Conservation (phyloP, 2,797 vertebrate genomes). For the Tenualosa ilisha region DNA sequence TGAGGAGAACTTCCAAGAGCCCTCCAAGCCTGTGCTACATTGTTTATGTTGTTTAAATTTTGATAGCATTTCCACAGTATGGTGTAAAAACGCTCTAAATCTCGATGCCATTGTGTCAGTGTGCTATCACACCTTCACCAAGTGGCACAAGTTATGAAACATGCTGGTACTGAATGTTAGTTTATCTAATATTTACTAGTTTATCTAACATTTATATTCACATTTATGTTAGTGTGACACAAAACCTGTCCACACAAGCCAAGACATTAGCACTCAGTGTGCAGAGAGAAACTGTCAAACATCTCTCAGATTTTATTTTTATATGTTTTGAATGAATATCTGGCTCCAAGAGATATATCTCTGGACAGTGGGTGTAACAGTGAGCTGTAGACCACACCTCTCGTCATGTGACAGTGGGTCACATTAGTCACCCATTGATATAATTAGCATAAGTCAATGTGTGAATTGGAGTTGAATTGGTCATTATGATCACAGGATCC, state of each 20-base stretch:
- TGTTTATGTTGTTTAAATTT: background rate
- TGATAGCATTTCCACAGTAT: background rate
- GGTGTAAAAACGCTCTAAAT: background rate
- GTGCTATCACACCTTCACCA: background rate
- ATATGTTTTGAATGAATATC: background rate
- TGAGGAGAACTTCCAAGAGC: too few relatives aligned
- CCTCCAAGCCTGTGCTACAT: background rate
- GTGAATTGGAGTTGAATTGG: too few relatives aligned
- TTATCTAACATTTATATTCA: background rate
- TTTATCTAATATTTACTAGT: background rate
- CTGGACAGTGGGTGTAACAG: too few relatives aligned
- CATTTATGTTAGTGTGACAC: background rate
- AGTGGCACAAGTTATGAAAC: background rate
- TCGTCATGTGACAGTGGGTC: too few relatives aligned
- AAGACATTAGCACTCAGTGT: too few relatives aligned
- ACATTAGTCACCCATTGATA: too few relatives aligned
- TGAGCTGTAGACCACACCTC: too few relatives aligned
- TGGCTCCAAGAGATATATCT: background rate
- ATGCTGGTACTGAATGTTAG: background rate
- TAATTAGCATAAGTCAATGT: too few relatives aligned
- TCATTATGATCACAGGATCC: too few relatives aligned
- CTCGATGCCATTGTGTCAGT: background rate
- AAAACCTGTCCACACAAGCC: background rate
- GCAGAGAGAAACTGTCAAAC: background rate
- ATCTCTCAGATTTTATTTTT: background rate